Percentiles rank a stretch among this genome's conserved stretches.
phyloP scores from a whole-genome alignment of 1,140 invertebrate species.

The Battus philenor region DNA sequence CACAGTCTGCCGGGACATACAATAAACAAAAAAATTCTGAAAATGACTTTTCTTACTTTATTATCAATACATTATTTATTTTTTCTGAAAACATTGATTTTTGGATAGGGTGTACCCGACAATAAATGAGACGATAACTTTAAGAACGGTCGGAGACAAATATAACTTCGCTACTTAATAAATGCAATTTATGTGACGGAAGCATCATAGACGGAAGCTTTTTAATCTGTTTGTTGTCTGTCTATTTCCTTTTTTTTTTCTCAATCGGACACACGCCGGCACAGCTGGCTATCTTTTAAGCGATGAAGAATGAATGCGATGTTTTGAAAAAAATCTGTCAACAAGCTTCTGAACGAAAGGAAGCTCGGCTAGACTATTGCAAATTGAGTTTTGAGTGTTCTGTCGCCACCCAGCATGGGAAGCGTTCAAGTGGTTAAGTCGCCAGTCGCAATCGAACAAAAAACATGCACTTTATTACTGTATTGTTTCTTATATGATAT shows the following conservation, averaged over 20 bases:
- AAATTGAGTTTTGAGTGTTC: conserved; percentile 63
- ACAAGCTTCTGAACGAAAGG: conserved; percentile 37
- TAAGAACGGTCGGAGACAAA: background rate
- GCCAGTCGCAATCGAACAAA: conserved; percentile 30
- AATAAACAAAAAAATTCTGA: too few species aligned
- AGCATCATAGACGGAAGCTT: conserved; percentile 46
- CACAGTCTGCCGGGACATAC: too few species aligned
- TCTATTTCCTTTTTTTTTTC: conserved; percentile 31
- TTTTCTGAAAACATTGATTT: too few species aligned
- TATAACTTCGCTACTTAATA: background rate
- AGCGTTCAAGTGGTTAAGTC: conserved; percentile 51
- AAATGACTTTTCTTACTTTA: too few species aligned
- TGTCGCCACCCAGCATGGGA: conserved; percentile 73
- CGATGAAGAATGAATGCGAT: conserved; percentile 20
- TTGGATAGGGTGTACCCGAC: too few species aligned
- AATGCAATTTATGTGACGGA: conserved; percentile 26
- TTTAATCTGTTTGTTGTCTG: conserved; percentile 33
- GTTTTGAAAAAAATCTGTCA: conserved; percentile 33
- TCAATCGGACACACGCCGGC: conserved; percentile 44
- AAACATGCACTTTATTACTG: conserved; percentile 26
- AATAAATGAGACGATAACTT: too few species aligned
- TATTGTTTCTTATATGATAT: background rate
- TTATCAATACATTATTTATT: too few species aligned
- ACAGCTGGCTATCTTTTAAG: conserved; percentile 43
- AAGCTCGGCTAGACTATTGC: conserved; percentile 63